phyloP scores from a whole-genome alignment of 2,888 invertebrate genomes.

The Ethmia dodecea region DNA sequence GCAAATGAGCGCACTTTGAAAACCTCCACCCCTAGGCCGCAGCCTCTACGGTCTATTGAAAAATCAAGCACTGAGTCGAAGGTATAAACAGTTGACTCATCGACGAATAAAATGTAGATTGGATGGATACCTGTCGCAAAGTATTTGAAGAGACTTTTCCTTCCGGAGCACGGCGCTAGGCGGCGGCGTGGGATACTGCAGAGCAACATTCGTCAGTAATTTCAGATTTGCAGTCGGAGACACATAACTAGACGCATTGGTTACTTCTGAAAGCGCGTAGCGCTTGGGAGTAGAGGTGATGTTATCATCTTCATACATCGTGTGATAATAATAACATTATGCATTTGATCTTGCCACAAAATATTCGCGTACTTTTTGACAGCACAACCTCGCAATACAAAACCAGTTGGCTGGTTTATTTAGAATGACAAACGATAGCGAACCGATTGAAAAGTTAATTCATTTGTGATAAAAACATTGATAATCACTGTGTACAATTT shows the following conservation, averaged over 20 bases:
- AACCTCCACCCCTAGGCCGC: too few relatives aligned
- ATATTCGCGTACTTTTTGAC: conserved; percentile 71
- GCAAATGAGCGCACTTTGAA: too few relatives aligned
- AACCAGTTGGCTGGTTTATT: conserved; percentile 53
- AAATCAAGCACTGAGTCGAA: too few relatives aligned
- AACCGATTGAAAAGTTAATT: not conserved
- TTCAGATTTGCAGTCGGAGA: conserved; percentile 83
- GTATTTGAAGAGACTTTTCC: conserved; percentile 78
- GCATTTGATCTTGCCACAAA: conserved; percentile 53
- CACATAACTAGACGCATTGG: conserved; percentile 71
- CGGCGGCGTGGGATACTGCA: conserved; percentile 72
- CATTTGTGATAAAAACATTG: not conserved
- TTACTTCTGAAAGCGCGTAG: conserved; percentile 73
- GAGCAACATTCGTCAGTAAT: conserved; percentile 80
- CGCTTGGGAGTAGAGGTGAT: conserved; percentile 73
- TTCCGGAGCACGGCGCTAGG: conserved; percentile 72
- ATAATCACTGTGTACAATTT: too few relatives aligned
- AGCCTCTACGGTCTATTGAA: too few relatives aligned
- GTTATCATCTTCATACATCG: conserved; percentile 74
- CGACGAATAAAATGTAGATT: too few relatives aligned
- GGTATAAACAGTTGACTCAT: too few relatives aligned
- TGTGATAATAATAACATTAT: conserved; percentile 70
- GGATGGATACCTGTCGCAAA: conserved; percentile 81
- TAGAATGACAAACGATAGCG: conserved; percentile 19
- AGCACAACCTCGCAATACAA: conserved; percentile 31